These are phyloP conservation scores for Macaria liturata DNA, from an alignment of 2,888 invertebrate genomes.

Conservation along the genomic window DNA sequence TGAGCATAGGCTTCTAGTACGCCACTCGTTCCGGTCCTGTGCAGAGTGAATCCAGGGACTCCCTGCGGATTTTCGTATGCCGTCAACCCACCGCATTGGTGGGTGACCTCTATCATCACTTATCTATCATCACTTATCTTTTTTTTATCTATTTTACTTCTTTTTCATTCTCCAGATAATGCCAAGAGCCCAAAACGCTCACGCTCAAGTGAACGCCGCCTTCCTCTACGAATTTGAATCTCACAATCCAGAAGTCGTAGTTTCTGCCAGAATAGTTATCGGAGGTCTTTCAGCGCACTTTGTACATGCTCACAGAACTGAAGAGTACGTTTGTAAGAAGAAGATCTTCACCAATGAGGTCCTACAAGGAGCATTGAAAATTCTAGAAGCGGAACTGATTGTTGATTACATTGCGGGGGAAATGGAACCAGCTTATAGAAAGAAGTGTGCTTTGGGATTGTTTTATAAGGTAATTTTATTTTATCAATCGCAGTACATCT, in stretches of 20 bases:
- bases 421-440: constrained; percentile 83
- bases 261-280: constrained; percentile 83
- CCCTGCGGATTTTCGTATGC: too few species aligned
- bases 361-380: constrained; percentile 77
- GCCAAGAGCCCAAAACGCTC: constrained; percentile 88
- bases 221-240: constrained; percentile 84
- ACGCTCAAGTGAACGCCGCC: constrained; percentile 89
- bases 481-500: too few species aligned
- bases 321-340: constrained; percentile 64
- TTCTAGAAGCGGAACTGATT: constrained; percentile 79
- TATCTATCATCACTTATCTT: too few species aligned
- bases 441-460: constrained; percentile 82
- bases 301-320: constrained; percentile 84
- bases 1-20: too few species aligned
- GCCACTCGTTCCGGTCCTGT: too few species aligned
- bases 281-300: constrained; percentile 81
- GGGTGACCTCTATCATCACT: too few species aligned
- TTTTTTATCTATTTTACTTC: too few species aligned
- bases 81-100: too few species aligned
- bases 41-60: too few species aligned
- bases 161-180: constrained; percentile 80
- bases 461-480: constrained; percentile 85
- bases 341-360: constrained; percentile 71
- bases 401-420: constrained; percentile 76
- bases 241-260: constrained; percentile 44